Evolutionary conservation across 2,888 invertebrate species (phyloP), one percentile per base, ranked within the genome.

Genomic region (Heliconius hortense): DNA sequence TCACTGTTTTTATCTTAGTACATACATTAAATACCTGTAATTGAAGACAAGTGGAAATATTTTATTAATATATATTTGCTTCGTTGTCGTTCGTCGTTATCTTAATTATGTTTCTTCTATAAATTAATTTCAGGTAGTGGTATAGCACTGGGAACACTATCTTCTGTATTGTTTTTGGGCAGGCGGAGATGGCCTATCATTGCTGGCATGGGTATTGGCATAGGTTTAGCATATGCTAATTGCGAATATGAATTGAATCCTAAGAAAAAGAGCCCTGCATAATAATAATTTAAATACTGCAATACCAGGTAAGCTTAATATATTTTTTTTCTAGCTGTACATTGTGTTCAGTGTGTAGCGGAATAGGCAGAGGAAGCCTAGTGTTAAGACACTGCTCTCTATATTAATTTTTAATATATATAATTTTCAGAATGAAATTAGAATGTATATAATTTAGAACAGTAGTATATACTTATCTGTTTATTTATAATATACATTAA

Each of bases 221-320:
- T 98, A 83, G 99, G 99, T 71, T 96, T 98, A 93, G 98, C 98
- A 69, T 97, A 97, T 92, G 95, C 97, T 73, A 98, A 98, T 90
- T 98, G 98, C 90, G 97, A 98, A 91, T 88, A 86, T 83, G 90
- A 89, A 78, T 84, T 94, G 77, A 92, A 93, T 81, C 83, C 87
- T 71, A 89, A 88, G 84, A 89, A 89, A 79, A 87, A 87, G 74
- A 84, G 80, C 79, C 81, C 83, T 78, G 85, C 85, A 80, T 88
- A 86, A 83, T 80, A 81, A 74, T 75, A 75, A 80, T 77, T 72
- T 78, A 78, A 76, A 83, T 82, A 83, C 84, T 82, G 68, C 83
- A 82, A 84, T 84, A 85, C 84, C 84, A 88, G 89, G 90, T 89
- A 80, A 79, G 26, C 43, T 26, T 5, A 11, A 53, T 26, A 53